Base-by-base conservation (phyloP, 2,113 vertebrate species). In the Ranitomeya variabilis region DNA sequence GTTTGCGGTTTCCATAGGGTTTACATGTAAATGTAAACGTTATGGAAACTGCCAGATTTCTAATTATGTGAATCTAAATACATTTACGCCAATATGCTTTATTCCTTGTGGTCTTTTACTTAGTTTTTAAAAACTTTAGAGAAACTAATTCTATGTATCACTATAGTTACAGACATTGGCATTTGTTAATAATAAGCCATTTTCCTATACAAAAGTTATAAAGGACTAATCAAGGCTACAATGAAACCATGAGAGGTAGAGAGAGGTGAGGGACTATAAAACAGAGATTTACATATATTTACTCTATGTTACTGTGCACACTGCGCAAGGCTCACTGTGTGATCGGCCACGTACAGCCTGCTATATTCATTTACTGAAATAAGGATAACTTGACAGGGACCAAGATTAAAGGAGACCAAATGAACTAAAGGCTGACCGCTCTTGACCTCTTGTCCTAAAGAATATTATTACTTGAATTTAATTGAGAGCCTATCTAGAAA, bases 391-490 rank as follows among this genome's bases (percentile, higher is more conserved):
- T 60, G 26, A 62, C 57, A 60, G 26, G 26, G 23, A 62, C 54
- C 23, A 37, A 81, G 14, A 62, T 81, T 81, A 81, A 59, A 54
- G 57, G 77, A 55, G 51, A 79, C 80, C 23, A 31, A 62, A 81
- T 81, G 80, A 16, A 76, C 73, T 76, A 52, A 76, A 76, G 51
- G 16, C 37, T 76, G 73, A 76, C 73, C 45, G 45, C 52, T 76
- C 37, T 31, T 60, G 57, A 59, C 59, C 59, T 62, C 57, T 23
- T 79, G 77, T 79, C 77, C 13, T 23, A 14, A 79, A 23, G 77
- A 54, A 57, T 79, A 79, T 79, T 79, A 79, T n/a, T 79, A 79
- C 77, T 19, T 18, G 77, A 55, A 79, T 79, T 79, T 79, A 55
- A 55, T 57, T 79, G 77, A 79, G 77, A 23, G 55, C 12, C 52